phyloP scores from a whole-genome alignment of 1,140 invertebrate species.

The Watersipora subatra region DNA sequence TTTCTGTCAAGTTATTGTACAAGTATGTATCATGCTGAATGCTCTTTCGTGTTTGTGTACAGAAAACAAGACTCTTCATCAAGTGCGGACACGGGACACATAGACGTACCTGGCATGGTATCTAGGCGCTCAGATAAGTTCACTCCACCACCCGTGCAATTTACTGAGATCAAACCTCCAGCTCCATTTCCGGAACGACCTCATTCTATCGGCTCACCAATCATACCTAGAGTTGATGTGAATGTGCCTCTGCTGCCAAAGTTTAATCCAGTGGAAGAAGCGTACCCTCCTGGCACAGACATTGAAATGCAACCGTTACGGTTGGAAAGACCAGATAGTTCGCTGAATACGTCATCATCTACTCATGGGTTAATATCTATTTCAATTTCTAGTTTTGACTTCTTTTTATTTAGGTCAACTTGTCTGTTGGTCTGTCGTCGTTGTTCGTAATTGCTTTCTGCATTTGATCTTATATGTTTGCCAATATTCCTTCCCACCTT shows the following conservation, averaged over 20 bases:
- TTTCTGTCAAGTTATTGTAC: too few species aligned
- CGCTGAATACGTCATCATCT: neutral
- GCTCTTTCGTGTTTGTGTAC: too few species aligned
- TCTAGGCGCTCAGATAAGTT: neutral
- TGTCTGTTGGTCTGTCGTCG: too few species aligned
- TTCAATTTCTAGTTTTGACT: too few species aligned
- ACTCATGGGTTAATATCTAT: too few species aligned
- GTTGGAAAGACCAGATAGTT: neutral
- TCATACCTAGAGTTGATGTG: neutral
- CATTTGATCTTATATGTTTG: too few species aligned
- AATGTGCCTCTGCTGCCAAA: neutral
- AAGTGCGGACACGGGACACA: conserved; percentile 26
- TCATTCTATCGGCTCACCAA: neutral
- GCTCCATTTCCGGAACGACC: neutral
- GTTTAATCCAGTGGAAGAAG: neutral
- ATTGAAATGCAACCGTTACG: neutral
- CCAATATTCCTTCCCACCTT: too few species aligned
- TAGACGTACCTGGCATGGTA: neutral
- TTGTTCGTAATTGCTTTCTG: too few species aligned
- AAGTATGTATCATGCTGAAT: too few species aligned
- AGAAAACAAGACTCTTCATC: conserved; percentile 26
- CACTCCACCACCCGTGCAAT: neutral
- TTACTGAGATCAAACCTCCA: neutral
- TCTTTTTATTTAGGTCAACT: too few species aligned
- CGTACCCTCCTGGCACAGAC: neutral